Evolutionary conservation across 1,140 invertebrate genomes (phyloP).

Genomic region (Gryllus bimaculatus): DNA sequence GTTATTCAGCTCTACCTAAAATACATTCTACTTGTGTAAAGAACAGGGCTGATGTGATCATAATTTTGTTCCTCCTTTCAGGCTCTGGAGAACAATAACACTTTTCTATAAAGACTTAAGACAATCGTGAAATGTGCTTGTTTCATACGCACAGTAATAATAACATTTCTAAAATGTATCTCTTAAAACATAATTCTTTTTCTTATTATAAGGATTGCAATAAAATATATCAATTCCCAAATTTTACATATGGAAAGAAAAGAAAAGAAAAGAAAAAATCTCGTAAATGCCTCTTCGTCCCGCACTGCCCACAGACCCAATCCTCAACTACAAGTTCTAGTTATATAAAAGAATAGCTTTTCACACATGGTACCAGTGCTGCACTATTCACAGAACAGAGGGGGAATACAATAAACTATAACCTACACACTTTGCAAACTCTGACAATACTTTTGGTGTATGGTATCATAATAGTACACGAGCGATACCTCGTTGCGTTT

Average conservation of each 20-base stretch:
- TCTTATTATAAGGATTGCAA: constrained; percentile 15
- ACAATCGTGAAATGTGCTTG: constrained; percentile 20
- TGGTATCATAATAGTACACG: constrained; percentile 6
- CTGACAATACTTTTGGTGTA: constrained; percentile 13
- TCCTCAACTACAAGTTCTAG: constrained; percentile 13
- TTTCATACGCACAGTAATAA: constrained; percentile 18
- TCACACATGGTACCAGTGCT: not conserved
- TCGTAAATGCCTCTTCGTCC: constrained; percentile 17
- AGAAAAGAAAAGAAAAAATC: constrained; percentile 16
- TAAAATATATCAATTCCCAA: constrained; percentile 22
- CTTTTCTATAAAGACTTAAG: constrained; percentile 10
- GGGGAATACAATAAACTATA: constrained; percentile 7
- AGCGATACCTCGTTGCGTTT: not conserved
- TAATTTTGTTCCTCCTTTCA: not conserved
- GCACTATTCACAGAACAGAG: constrained; percentile 17
- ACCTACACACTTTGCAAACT: constrained; percentile 14
- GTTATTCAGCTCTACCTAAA: constrained; percentile 21
- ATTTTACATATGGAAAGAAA: constrained; percentile 19
- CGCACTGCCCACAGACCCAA: constrained; percentile 11
- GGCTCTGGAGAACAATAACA: not conserved
- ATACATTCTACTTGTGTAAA: constrained; percentile 20
- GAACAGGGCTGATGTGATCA: constrained; percentile 11
- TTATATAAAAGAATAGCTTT: constrained; percentile 16
- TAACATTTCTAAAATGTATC: constrained; percentile 20
- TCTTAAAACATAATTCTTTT: constrained; percentile 10